Base-by-base conservation (phyloP, 92 coral and sea anemone genomes). In the Parazoanthus darwini region DNA sequence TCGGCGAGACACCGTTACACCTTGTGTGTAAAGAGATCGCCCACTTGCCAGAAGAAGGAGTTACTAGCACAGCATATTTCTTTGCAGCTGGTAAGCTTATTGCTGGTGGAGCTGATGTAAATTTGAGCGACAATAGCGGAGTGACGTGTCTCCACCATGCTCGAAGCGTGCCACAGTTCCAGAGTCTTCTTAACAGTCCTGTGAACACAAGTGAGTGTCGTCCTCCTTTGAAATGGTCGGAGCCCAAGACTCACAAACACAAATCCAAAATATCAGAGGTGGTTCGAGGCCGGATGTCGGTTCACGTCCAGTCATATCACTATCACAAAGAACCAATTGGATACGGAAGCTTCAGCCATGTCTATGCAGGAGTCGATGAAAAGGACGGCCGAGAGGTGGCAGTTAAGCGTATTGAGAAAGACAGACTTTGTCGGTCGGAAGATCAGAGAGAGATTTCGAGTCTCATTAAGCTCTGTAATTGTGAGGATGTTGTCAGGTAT, bases 321-420 rank as follows among this genome's bases (percentile, higher is more conserved):
- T 89, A 80, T 16, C 89, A 86, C 68, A 35, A 14, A 54, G 75
- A 81, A n/a, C 85, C 82, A 42, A 84, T 91, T 29, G 92, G 77
- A 4, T 42, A 71, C 23, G 93, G 93, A 23, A 65, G 78, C 11
- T 85, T 71, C n/a, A 88, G 94, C n/a, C 51, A 51, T 66, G 81
- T 89, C 3, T 91, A 68, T 89, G 94, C 90, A 2, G 90, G 92
- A 85, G 71, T 91, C 36, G 74, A 89, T 63, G 79, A 29, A 11
- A 91, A 74, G 33, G 87, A 89, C 37, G 93, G 91, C 23, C 81
- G 89, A 43, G 91, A 88, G 70, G 89, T 91, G 68, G 91, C 91
- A 22, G 65, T 91, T 18, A 91, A 91, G 46, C 89, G 91, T 22
- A 77, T 89, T 38, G 91, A 84, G 71, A 91, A 91, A 72, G 72